Evolutionary conservation across 2,797 vertebrate species (phyloP), one percentile per base, ranked within the genome.

Genomic region (Scomberomorus guttatus): DNA sequence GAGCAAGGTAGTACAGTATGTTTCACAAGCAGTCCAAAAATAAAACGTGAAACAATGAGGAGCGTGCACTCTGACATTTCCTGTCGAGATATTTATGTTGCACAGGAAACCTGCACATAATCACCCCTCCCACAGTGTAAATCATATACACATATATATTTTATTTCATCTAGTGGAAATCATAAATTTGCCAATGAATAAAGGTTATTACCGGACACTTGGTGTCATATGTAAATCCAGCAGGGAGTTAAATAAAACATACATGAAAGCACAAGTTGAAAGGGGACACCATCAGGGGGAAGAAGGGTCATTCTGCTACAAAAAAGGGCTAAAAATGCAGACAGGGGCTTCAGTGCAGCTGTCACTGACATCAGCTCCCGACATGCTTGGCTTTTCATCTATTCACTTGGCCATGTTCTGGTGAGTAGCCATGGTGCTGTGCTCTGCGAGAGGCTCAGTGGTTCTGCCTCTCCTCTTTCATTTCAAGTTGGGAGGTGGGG

Each of bases 381-480:
- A 86, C 86, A 86, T 80, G 91, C 86, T 92, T 61, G 74, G 81
- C 82, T 93, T 93, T 91, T 90, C 89, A 83, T 92, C 81, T 89
- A 79, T 91, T 89, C 89, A 84, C 82, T 77, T n/a, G 37, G 80
- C 82, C 84, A 57, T 83, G 85, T 87, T 83, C 79, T 87, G 83
- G 85, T 82, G 85, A 88, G 89, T 77, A 84, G 87, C 91, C 88
- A 87, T 85, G 87, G 91, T 39, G 80, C 84, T 70, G 75, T 2
- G 78, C 87, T 84, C 78, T 18, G 60, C 83, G 80, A 90, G 64
- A 57, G 75, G 74, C 80, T 83, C 86, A 37, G n/a, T 48, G 72
- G 60, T 52, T 69, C 74, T 66, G 79, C 39, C 42, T 27, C 61
- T 68, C 74, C 72, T 77, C 80, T 85, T 81, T 91, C 69, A 79